Evolutionary conservation across 2,888 invertebrate species (phyloP).

Genomic region (Electrophaes corylata): DNA sequence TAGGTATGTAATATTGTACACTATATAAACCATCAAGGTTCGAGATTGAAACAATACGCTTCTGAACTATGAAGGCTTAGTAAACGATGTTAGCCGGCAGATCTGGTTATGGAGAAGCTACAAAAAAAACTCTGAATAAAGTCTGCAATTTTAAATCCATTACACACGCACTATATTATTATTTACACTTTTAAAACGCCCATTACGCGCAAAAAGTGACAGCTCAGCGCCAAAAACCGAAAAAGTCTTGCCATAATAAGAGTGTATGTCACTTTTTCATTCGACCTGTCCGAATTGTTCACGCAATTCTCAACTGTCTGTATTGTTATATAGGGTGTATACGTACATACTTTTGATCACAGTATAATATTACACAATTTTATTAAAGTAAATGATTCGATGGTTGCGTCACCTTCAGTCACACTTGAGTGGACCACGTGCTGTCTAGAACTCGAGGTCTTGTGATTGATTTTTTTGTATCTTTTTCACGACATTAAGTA

Average conservation of each 20-base stretch:
- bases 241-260: conserved; percentile 34
- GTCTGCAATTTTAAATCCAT: conserved; percentile 30
- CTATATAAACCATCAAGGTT: too few species aligned
- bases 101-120: conserved; percentile 15
- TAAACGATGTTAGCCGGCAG: too few species aligned
- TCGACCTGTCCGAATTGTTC: conserved; percentile 31
- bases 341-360: conserved; percentile 26
- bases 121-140: conserved; percentile 11
- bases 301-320: conserved; percentile 22
- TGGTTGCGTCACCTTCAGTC: conserved; percentile 45
- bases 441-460: conserved; percentile 34
- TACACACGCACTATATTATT: conserved; percentile 31
- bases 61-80: too few species aligned
- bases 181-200: conserved; percentile 34
- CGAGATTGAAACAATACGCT: too few species aligned
- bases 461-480: background rate
- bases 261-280: conserved; percentile 31
- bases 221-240: conserved; percentile 34
- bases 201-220: conserved; percentile 36
- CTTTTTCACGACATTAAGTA: too few species aligned
- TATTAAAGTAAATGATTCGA: conserved; percentile 34
- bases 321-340: conserved; percentile 16
- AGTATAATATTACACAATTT: conserved; percentile 27
- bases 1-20: too few species aligned
- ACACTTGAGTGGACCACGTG: conserved; percentile 48